Percentiles rank a stretch among this genome's conserved stretches.
phyloP scores from a whole-genome alignment of 2,888 invertebrate genomes.

The Synergus gifuensis region DNA sequence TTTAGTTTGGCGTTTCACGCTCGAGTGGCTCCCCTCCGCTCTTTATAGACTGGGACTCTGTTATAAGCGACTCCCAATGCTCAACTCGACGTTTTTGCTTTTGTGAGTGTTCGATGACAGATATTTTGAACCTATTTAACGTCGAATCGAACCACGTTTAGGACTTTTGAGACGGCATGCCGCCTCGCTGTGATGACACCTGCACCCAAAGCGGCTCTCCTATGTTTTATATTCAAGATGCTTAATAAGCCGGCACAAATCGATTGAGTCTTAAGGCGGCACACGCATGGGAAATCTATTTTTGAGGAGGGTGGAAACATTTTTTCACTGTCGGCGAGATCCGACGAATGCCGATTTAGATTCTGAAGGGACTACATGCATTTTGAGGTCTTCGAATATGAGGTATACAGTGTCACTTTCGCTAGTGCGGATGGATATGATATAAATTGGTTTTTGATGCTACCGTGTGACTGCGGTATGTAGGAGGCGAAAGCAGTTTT shows the following conservation, averaged over 20 bases:
- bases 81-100: constrained; percentile 50
- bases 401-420: constrained; percentile 11
- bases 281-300: constrained; percentile 40
- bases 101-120: constrained; percentile 62
- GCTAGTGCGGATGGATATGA: constrained; percentile 19
- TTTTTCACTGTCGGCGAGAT: constrained; percentile 28
- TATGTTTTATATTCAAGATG: constrained; percentile 50
- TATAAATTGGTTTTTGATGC: constrained; percentile 39
- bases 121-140: constrained; percentile 71
- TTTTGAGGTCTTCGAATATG: constrained; percentile 17
- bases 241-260: constrained; percentile 67
- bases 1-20: constrained; percentile 77
- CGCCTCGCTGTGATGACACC: constrained; percentile 56
- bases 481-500: constrained; percentile 10
- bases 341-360: constrained; percentile 17
- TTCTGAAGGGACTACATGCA: neutral
- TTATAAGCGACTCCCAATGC: constrained; percentile 42
- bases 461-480: constrained; percentile 40
- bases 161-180: constrained; percentile 24
- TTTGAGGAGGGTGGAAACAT: constrained; percentile 28
- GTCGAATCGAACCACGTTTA: constrained; percentile 63
- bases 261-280: constrained; percentile 62
- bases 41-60: constrained; percentile 39
- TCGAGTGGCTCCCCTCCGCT: constrained; percentile 71
- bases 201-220: constrained; percentile 48